Conservation (phyloP, 1,140 invertebrate species). For the Acromyrmex charruanus region DNA sequence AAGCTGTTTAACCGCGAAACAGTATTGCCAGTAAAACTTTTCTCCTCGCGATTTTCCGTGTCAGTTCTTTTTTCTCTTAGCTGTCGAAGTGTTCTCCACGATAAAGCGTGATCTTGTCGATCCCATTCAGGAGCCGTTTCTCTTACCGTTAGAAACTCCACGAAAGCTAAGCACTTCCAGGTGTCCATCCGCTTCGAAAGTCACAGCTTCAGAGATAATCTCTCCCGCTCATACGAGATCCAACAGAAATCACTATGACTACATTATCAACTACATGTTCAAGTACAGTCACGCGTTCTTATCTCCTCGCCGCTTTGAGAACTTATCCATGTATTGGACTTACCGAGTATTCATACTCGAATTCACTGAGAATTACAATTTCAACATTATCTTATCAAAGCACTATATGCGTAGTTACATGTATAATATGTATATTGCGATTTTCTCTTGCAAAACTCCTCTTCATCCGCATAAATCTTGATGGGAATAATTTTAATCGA, state of each 20-base stretch:
- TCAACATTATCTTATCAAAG: slow-evolving; percentile 14
- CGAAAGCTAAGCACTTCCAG: slow-evolving; percentile 55
- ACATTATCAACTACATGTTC: not conserved
- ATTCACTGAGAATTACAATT: slow-evolving; percentile 26
- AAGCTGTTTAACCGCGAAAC: slow-evolving; percentile 47
- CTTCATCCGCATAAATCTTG: not conserved
- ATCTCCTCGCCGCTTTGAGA: slow-evolving; percentile 33
- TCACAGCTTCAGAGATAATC: slow-evolving; percentile 40
- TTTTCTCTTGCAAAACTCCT: not conserved
- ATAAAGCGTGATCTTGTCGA: slow-evolving; percentile 65
- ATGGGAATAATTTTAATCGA: not conserved
- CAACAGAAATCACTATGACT: slow-evolving; percentile 20
- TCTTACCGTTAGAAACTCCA: slow-evolving; percentile 4
- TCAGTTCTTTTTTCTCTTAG: slow-evolving; percentile 7
- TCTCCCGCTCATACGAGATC: slow-evolving; percentile 13
- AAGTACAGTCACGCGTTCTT: slow-evolving; percentile 36
- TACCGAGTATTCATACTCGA: slow-evolving; percentile 14
- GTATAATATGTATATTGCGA: not conserved
- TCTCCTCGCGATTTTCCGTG: slow-evolving; percentile 23
- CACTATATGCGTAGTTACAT: too few species aligned
- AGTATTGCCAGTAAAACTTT: slow-evolving; percentile 29
- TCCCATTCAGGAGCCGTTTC: slow-evolving; percentile 49
- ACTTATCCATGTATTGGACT: not conserved
- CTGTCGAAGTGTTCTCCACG: slow-evolving; percentile 31
- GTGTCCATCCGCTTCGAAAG: slow-evolving; percentile 65